Evolutionary conservation across 2,888 invertebrate genomes (phyloP).

Genomic region (Salpingus planirostris): DNA sequence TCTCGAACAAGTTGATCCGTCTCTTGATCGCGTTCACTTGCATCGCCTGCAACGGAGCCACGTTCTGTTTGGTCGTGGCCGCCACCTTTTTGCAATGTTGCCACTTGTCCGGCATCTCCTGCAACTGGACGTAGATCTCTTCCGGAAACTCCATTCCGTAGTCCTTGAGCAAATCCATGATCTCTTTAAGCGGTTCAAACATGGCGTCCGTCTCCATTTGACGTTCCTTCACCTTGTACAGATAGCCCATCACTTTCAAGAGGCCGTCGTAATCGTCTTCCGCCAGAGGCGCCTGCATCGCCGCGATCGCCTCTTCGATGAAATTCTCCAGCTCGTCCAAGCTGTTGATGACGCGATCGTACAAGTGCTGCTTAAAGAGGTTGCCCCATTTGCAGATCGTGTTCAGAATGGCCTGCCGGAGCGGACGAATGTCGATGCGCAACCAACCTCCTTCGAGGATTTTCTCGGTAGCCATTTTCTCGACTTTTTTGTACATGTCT

Average conservation of each 20-base stretch:
- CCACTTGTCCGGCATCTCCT: conserved; percentile 85
- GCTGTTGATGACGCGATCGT: conserved; percentile 69
- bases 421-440: conserved; percentile 63
- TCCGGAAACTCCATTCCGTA: conserved; percentile 86
- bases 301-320: conserved; percentile 62
- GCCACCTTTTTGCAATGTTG: conserved; percentile 73
- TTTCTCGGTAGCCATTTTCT: conserved; percentile 54
- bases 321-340: conserved; percentile 70
- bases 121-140: conserved; percentile 61
- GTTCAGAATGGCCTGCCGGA: conserved; percentile 75
- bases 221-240: conserved; percentile 69
- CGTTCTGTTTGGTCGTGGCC: conserved; percentile 72
- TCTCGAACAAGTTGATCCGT: conserved; percentile 71
- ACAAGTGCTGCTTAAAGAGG: conserved; percentile 77
- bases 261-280: conserved; percentile 85
- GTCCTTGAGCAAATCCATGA: conserved; percentile 71
- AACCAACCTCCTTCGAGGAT: conserved; percentile 73
- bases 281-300: conserved; percentile 60
- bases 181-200: conserved; percentile 83
- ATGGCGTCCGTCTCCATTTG: conserved; percentile 73
- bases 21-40: conserved; percentile 83
- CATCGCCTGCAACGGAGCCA: conserved; percentile 79
- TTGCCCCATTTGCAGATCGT: conserved; percentile 82
- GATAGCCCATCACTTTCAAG: conserved; percentile 71
- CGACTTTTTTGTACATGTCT: conserved; percentile 65